These are phyloP conservation scores for Conger conger DNA, from an alignment of 2,113 vertebrate species.

Conservation along the genomic window DNA sequence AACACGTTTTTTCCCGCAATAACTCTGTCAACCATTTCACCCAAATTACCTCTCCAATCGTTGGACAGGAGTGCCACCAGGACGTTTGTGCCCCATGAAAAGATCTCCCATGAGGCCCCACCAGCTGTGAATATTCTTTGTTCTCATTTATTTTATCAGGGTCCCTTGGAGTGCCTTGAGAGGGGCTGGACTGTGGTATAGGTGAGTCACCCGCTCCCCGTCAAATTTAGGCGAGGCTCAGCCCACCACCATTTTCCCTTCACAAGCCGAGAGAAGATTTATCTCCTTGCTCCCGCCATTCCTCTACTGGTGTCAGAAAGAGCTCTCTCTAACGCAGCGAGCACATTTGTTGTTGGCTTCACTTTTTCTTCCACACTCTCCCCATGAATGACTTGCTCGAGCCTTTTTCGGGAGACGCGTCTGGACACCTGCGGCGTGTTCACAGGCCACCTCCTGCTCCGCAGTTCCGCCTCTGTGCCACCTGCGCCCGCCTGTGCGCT, in stretches of 20 bases:
- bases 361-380: not conserved
- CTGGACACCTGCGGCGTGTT: slow-evolving; percentile 1
- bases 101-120: too few relatives aligned
- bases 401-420: not conserved
- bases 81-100: too few relatives aligned
- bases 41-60: not conserved
- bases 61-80: too few relatives aligned
- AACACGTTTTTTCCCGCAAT: not conserved
- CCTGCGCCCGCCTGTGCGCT: not conserved
- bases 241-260: not conserved
- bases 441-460: not conserved
- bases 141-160: too few relatives aligned
- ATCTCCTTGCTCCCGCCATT: not conserved
- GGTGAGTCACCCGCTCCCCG: not conserved
- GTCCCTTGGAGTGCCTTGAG: too few relatives aligned
- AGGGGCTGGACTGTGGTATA: too few relatives aligned
- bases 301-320: not conserved
- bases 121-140: too few relatives aligned
- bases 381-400: not conserved
- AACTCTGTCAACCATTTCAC: not conserved
- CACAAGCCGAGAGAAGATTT: not conserved
- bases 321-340: not conserved
- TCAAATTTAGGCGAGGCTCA: not conserved
- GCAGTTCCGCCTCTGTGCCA: not conserved
- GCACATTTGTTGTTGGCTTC: not conserved